Evolutionary conservation across 2,797 vertebrate genomes (phyloP), one percentile per base, ranked within the genome.

Genomic region (Choloepus didactylus): DNA sequence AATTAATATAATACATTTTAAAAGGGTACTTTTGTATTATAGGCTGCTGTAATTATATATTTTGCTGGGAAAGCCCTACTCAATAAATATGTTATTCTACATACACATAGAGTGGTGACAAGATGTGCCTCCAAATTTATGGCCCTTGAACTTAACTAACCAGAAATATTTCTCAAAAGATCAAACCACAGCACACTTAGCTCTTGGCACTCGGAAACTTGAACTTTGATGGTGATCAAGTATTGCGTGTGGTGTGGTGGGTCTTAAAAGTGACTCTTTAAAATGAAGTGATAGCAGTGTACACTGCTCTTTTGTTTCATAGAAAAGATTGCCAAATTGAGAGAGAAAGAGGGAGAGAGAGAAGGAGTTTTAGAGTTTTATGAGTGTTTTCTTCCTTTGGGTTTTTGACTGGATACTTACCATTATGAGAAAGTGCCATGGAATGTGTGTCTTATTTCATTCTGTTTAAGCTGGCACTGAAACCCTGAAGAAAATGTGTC

Each of bases 131-230:
- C 89, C 60, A 9, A 72, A 46, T 81, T 82, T 77, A 82, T 73
- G 94, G 60, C n/a, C 62, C 60, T 95, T 95, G 89, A 88, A 89
- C 85, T 96, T 91, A 89, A 87, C 35, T 91, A 35, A 35, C 31
- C 87, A 79, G 86, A 97, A 95, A 91, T 84, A 76, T 44, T 95
- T 96, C 87, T 88, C 88, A 80, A 89, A 91, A 84, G 66, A 56
- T 95, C 83, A 95, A 86, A 91, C 75, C 75, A 54, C 21, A 93
- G 27, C 80, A 70, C 79, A 59, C 76, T 73, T 80, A 85, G 92
- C 90, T 96, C 79, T 66, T 51, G 94, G 41, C 75, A 60, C 31
- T 38, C 41, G 62, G 49, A 72, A 87, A 91, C 62, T n/a, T 54
- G 38, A 41, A 41, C 79, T 91, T 79, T 95, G 82, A 73, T 85